Evolutionary conservation across 2,888 invertebrate species (phyloP).

Genomic region (Drosophila paranaensis): DNA sequence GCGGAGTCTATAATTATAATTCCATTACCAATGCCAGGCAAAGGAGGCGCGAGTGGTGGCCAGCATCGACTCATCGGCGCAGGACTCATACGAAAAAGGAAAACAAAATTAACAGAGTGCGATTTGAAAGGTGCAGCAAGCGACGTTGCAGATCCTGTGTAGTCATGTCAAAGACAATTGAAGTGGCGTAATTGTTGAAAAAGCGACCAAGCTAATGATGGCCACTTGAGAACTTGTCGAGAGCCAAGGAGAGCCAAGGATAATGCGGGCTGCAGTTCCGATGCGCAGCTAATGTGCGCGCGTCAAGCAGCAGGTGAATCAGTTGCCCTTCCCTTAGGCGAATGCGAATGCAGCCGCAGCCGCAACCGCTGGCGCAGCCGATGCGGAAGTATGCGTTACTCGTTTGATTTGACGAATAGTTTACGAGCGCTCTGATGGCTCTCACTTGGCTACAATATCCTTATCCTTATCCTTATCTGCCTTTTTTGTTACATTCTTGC

Average conservation of each 20-base stretch:
- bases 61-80: constrained; percentile 55
- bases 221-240: constrained; percentile 49
- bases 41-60: constrained; percentile 52
- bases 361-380: background rate
- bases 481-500: background rate
- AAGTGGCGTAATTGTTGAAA: constrained; percentile 72
- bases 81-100: constrained; percentile 38
- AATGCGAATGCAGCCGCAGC: constrained; percentile 1
- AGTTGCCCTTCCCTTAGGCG: constrained; percentile 27
- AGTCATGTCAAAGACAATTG: constrained; percentile 73
- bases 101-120: constrained; percentile 63
- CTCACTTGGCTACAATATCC: constrained; percentile 8
- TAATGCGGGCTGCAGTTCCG: constrained; percentile 68
- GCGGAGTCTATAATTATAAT: constrained; percentile 83
- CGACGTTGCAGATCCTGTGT: constrained; percentile 47
- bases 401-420: constrained; percentile 61
- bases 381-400: constrained; percentile 78
- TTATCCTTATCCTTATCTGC: background rate
- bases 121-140: constrained; percentile 74
- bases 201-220: constrained; percentile 66
- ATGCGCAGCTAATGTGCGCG: constrained; percentile 55
- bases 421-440: constrained; percentile 1
- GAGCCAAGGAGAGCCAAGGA: constrained; percentile 61
- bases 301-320: constrained; percentile 75
- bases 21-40: constrained; percentile 77